phyloP scores from a whole-genome alignment of 2,113 vertebrate species.

The Prietella phreatophila region DNA sequence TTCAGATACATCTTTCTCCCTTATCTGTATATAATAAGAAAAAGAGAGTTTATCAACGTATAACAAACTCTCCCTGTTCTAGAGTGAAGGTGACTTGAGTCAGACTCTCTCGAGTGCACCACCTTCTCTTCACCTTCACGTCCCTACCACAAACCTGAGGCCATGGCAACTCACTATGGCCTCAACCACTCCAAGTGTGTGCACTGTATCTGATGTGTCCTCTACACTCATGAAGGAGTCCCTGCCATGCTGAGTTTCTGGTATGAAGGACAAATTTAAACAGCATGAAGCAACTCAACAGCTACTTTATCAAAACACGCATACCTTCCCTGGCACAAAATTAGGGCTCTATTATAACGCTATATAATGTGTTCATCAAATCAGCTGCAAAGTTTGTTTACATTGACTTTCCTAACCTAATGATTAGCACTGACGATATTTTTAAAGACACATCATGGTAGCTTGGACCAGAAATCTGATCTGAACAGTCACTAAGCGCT shows the following conservation, averaged over 20 bases:
- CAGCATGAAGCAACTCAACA: neutral
- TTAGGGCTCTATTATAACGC: neutral
- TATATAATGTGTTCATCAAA: neutral
- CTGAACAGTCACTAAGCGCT: neutral
- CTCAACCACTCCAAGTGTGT: neutral
- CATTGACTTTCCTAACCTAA: neutral
- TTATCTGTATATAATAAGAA: neutral
- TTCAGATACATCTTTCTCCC: neutral
- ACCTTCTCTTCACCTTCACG: neutral
- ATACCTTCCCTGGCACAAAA: neutral
- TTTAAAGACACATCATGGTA: neutral
- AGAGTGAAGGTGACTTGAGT: neutral
- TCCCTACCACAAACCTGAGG: neutral
- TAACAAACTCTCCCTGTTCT: neutral
- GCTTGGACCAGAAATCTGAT: too few species aligned
- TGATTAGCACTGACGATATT: neutral
- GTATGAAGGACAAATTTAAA: slow-evolving; percentile 13
- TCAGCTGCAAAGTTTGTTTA: neutral
- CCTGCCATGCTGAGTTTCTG: neutral
- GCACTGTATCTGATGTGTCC: neutral
- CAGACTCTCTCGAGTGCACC: neutral
- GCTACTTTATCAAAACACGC: neutral
- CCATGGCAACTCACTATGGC: neutral
- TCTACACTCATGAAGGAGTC: neutral
- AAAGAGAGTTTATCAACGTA: neutral